Conservation (phyloP, 2,888 invertebrate species). For the Drosophila diplacantha region DNA sequence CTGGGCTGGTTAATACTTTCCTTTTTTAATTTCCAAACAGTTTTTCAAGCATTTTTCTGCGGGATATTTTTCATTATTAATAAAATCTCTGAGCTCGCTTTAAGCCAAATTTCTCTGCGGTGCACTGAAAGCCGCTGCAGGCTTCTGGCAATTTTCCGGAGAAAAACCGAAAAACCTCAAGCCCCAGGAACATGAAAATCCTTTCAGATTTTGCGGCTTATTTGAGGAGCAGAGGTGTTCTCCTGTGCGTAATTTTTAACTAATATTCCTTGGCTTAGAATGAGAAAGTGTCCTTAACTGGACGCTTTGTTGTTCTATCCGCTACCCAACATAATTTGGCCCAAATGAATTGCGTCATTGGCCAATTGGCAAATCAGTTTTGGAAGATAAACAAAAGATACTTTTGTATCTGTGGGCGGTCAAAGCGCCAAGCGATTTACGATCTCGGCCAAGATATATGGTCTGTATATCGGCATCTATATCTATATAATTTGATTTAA, state of each 20-base stretch:
- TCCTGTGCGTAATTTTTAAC: too few relatives aligned
- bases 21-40: background rate
- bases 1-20: background rate
- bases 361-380: constrained; percentile 20
- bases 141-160: too few relatives aligned
- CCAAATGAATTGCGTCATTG: constrained; percentile 32
- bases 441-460: constrained; percentile 63
- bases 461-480: background rate
- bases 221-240: too few relatives aligned
- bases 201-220: background rate
- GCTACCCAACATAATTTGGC: background rate
- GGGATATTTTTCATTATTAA: background rate
- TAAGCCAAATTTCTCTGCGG: too few relatives aligned
- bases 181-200: background rate
- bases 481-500: constrained; percentile 60
- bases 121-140: too few relatives aligned
- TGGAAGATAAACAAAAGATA: constrained; percentile 25
- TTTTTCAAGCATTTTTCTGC: background rate
- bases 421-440: constrained; percentile 61
- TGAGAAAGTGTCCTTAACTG: background rate
- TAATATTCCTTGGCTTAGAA: background rate
- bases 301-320: background rate
- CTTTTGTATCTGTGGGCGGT: constrained; percentile 21
- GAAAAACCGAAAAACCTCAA: too few relatives aligned
- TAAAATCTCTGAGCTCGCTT: background rate